These are phyloP conservation scores for Spea bombifrons DNA, from an alignment of 2,113 vertebrate genomes.

Conservation along the genomic window DNA sequence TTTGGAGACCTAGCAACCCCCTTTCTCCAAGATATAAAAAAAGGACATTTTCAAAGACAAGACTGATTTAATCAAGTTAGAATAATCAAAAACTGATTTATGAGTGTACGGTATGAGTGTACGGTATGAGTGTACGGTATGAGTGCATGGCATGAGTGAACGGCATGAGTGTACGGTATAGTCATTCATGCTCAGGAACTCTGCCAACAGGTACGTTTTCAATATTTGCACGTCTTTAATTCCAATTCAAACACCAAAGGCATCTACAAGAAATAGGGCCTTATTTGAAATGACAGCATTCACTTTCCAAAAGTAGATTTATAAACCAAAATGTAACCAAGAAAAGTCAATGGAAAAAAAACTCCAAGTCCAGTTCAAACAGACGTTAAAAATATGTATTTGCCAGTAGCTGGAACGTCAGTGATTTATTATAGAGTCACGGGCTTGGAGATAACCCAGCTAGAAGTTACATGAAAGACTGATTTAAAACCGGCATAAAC, in stretches of 20 bases:
- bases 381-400: slow-evolving; percentile 25
- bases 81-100: too few relatives aligned
- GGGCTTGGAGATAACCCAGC: too few relatives aligned
- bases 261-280: not conserved
- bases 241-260: slow-evolving; percentile 13
- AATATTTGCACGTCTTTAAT: not conserved
- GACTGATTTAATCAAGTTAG: too few relatives aligned
- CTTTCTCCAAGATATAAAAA: too few relatives aligned
- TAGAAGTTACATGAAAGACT: too few relatives aligned
- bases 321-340: not conserved
- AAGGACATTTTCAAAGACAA: too few relatives aligned
- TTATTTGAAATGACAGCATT: not conserved
- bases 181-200: slow-evolving; percentile 8
- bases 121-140: not conserved
- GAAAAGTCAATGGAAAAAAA: slow-evolving; percentile 7
- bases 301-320: slow-evolving; percentile 9
- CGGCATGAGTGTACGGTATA: not conserved
- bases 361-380: slow-evolving; percentile 12
- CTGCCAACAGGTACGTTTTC: not conserved
- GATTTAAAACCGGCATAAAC: too few relatives aligned
- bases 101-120: too few relatives aligned
- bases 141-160: too few relatives aligned
- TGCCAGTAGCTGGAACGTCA: not conserved
- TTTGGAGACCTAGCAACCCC: too few relatives aligned
- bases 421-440: not conserved